These are phyloP conservation scores for Agriotes lineatus DNA, from an alignment of 2,888 invertebrate genomes.

Conservation along the genomic window DNA sequence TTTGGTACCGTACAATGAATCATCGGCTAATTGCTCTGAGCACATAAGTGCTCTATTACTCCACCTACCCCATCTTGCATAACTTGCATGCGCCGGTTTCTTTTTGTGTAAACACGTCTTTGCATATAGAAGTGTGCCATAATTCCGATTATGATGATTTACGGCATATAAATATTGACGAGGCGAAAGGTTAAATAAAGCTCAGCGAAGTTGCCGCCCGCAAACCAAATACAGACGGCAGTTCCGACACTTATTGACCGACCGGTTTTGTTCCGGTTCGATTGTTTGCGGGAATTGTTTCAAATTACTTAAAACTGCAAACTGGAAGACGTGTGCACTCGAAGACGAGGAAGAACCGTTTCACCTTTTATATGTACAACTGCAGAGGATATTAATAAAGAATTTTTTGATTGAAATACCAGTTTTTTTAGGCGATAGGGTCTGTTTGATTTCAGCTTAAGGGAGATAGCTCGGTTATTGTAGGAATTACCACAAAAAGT, in stretches of 20 bases:
- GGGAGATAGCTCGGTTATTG: too few relatives aligned
- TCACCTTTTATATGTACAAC: too few relatives aligned
- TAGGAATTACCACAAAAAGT: too few relatives aligned
- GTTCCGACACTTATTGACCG: slow-evolving; percentile 5
- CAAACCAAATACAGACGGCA: slow-evolving; percentile 21
- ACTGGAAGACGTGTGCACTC: too few relatives aligned
- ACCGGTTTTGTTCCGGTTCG: not conserved
- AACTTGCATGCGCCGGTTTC: slow-evolving; percentile 6
- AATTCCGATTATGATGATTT: slow-evolving; percentile 21
- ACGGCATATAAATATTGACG: slow-evolving; percentile 24
- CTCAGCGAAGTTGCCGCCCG: slow-evolving; percentile 6
- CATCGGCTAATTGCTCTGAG: slow-evolving; percentile 53
- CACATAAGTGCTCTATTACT: slow-evolving; percentile 50
- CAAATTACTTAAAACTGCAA: not conserved
- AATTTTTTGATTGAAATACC: too few relatives aligned
- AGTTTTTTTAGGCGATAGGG: too few relatives aligned
- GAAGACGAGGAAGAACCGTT: too few relatives aligned
- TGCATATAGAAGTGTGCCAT: not conserved
- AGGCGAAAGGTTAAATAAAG: slow-evolving; percentile 6
- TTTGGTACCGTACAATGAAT: slow-evolving; percentile 52
- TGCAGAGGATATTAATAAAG: too few relatives aligned
- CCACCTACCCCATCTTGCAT: slow-evolving; percentile 30
- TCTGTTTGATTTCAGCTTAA: too few relatives aligned
- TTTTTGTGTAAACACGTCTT: not conserved
- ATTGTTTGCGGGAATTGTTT: not conserved